Conservation (phyloP, 2,797 vertebrate genomes). For the Luscinia megarhynchos region DNA sequence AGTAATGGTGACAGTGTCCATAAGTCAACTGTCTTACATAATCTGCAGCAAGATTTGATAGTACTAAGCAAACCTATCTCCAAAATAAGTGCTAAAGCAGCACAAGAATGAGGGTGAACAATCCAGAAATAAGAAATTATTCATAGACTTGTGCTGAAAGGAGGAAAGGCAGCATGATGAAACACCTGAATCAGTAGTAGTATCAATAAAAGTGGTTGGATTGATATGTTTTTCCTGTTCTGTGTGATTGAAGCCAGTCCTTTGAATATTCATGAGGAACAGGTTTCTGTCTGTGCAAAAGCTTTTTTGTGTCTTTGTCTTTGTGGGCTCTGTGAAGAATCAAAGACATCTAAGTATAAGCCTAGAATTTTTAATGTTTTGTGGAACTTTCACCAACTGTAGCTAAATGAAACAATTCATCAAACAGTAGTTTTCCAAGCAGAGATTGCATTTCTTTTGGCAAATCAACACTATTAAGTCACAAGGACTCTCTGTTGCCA, state of each 20-base stretch:
- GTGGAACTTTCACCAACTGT: conserved; percentile 8
- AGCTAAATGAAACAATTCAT: conserved; percentile 43
- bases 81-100: background rate
- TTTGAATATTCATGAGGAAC: conserved; percentile 48
- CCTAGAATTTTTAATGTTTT: conserved; percentile 26
- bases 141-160: background rate
- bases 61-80: background rate
- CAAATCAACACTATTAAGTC: conserved; percentile 25
- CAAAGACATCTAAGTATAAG: conserved; percentile 27
- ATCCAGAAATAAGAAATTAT: background rate
- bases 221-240: conserved; percentile 27
- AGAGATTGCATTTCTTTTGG: conserved; percentile 25
- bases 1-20: background rate
- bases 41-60: background rate
- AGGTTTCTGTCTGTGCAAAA: conserved; percentile 22
- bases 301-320: conserved; percentile 39
- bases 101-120: background rate
- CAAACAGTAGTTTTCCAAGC: conserved; percentile 6
- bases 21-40: background rate
- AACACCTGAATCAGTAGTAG: background rate
- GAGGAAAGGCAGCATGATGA: background rate
- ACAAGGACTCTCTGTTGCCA: conserved; percentile 23
- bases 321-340: background rate
- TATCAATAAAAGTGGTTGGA: conserved; percentile 25
- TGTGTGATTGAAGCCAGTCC: background rate